Conservation (phyloP, 2,888 invertebrate genomes). For the Drosophila limbata region DNA sequence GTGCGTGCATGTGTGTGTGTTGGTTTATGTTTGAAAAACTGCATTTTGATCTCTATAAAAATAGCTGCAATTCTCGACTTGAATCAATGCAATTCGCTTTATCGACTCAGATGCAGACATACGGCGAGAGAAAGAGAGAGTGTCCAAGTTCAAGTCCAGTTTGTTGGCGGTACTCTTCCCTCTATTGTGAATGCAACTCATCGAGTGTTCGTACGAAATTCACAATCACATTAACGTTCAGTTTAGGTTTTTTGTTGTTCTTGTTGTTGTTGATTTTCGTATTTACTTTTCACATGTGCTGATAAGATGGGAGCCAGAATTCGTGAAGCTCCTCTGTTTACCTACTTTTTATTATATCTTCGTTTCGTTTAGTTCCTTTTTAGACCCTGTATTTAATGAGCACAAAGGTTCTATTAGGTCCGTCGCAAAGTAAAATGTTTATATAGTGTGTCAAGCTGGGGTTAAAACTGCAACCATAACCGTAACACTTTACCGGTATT, state of each 20-base stretch:
- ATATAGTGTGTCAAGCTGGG: too few species aligned
- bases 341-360: slow-evolving; percentile 36
- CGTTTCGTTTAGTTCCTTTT: slow-evolving; percentile 18
- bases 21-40: slow-evolving; percentile 50
- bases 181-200: slow-evolving; percentile 19
- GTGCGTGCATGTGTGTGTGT: slow-evolving; percentile 19
- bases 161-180: slow-evolving; percentile 7
- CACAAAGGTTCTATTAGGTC: background rate
- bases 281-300: slow-evolving; percentile 67
- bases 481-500: too few species aligned
- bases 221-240: slow-evolving; percentile 26
- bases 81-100: slow-evolving; percentile 20
- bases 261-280: slow-evolving; percentile 16
- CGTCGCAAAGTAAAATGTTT: background rate
- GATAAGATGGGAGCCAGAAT: slow-evolving; percentile 48
- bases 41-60: slow-evolving; percentile 51
- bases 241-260: background rate
- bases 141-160: slow-evolving; percentile 62
- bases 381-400: background rate
- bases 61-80: slow-evolving; percentile 31
- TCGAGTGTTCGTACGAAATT: slow-evolving; percentile 7
- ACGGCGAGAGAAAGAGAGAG: background rate
- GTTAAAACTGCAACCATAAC: too few species aligned
- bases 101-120: slow-evolving; percentile 4
- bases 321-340: slow-evolving; percentile 42